phyloP scores from a whole-genome alignment of 2,888 invertebrate genomes.

The Lysandra bellargus region DNA sequence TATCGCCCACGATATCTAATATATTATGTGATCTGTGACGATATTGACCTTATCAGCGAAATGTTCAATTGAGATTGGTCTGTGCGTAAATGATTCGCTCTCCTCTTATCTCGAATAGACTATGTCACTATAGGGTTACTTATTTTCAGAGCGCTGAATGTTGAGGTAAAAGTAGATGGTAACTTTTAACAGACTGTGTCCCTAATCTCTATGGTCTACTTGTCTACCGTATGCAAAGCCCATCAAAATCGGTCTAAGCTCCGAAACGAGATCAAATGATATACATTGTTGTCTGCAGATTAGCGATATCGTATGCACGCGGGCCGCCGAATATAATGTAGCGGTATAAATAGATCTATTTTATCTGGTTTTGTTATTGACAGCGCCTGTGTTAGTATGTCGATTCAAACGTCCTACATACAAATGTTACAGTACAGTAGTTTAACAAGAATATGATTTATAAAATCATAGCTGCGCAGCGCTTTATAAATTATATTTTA shows the following conservation, averaged over 20 bases:
- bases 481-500: too few relatives aligned
- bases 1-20: neutral
- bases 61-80: neutral
- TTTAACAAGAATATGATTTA: neutral
- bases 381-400: neutral
- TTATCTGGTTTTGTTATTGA: conserved; percentile 2
- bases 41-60: neutral
- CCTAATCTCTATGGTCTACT: too few relatives aligned
- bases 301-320: neutral
- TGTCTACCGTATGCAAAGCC: too few relatives aligned
- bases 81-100: neutral
- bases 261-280: too few relatives aligned
- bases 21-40: too few relatives aligned
- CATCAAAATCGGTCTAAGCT: too few relatives aligned
- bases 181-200: too few relatives aligned
- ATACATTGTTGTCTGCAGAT: neutral
- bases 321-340: neutral
- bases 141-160: too few relatives aligned
- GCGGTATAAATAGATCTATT: neutral
- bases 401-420: neutral
- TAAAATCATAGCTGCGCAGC: too few relatives aligned
- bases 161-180: too few relatives aligned
- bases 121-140: neutral
- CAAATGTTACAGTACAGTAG: neutral
- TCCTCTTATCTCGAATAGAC: neutral